Evolutionary conservation across 2,797 vertebrate genomes (phyloP).

Genomic region (Menidia menidia): DNA sequence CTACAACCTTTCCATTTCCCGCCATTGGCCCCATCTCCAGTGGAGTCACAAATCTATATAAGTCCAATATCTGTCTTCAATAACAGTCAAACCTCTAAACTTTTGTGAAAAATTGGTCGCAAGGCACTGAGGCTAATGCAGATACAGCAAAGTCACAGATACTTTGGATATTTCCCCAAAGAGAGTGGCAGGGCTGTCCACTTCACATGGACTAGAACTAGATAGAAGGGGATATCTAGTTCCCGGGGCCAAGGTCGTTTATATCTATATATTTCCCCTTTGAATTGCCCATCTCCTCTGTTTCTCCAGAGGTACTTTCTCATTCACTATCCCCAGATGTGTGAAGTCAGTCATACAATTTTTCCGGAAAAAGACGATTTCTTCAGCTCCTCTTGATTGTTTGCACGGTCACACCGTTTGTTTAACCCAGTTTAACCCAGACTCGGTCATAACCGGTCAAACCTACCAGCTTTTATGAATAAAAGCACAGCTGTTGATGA

Average conservation of each 20-base stretch:
- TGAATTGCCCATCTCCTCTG: constrained; percentile 28
- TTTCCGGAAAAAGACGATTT: constrained; percentile 17
- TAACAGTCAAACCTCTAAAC: constrained; percentile 33
- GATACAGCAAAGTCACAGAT: constrained; percentile 28
- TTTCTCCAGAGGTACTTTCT: constrained; percentile 38
- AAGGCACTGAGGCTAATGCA: constrained; percentile 27
- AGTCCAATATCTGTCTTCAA: constrained; percentile 11
- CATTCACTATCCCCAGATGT: constrained; percentile 37
- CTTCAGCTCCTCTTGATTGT: constrained; percentile 9
- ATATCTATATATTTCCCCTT: constrained; percentile 50
- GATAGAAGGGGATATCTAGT: constrained; percentile 56
- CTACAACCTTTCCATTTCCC: constrained; percentile 7
- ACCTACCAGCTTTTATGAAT: background rate
- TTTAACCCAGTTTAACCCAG: background rate
- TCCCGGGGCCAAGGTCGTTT: constrained; percentile 54
- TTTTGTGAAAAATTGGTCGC: constrained; percentile 32
- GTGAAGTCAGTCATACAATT: constrained; percentile 55
- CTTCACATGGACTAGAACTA: constrained; percentile 44
- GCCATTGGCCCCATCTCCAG: background rate
- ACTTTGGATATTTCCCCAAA: constrained; percentile 51
- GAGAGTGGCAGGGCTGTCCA: constrained; percentile 2
- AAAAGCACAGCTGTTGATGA: constrained; percentile 40
- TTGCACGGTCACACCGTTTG: background rate
- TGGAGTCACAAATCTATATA: constrained; percentile 24
- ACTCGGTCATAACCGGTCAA: constrained; percentile 8